These are phyloP conservation scores for Hermetia illucens DNA, from an alignment of 1,140 invertebrate genomes.

Conservation along the genomic window DNA sequence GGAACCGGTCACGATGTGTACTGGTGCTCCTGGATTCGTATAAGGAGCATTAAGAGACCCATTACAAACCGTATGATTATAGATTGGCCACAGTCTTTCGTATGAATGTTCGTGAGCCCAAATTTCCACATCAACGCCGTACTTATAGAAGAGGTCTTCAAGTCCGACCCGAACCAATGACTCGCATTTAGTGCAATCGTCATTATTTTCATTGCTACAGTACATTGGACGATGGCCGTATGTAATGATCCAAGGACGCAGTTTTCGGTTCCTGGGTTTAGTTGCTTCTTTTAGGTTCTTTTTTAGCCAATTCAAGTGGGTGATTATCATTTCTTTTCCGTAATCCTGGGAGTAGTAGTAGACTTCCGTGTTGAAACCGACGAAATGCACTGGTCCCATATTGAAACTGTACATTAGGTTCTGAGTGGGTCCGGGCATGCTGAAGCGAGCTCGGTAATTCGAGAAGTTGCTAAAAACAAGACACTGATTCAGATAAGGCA, in stretches of 20 bases:
- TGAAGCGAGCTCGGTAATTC: conserved; percentile 73
- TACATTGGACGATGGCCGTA: conserved; percentile 96
- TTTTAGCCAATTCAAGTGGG: conserved; percentile 83
- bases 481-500: conserved; percentile 3
- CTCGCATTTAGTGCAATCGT: conserved; percentile 76
- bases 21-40: conserved; percentile 72
- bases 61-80: conserved; percentile 74
- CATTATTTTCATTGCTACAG: conserved; percentile 74
- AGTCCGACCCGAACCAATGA: conserved; percentile 60
- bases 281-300: conserved; percentile 61
- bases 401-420: conserved; percentile 83
- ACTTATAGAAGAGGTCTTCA: conserved; percentile 74
- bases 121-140: conserved; percentile 83
- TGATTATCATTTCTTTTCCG: conserved; percentile 64
- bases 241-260: conserved; percentile 83
- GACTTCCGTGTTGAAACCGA: conserved; percentile 85
- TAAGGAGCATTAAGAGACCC: conserved; percentile 65
- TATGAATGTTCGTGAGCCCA: conserved; percentile 97
- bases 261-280: conserved; percentile 42
- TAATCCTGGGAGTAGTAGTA: conserved; percentile 91
- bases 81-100: conserved; percentile 87
- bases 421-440: conserved; percentile 70
- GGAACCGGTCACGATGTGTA: conserved; percentile 88
- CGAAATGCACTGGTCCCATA: conserved; percentile 83
- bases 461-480: conserved; percentile 66